These are phyloP conservation scores for Oreohelix idahoensis DNA, from an alignment of 1,140 invertebrate species.

Conservation along the genomic window DNA sequence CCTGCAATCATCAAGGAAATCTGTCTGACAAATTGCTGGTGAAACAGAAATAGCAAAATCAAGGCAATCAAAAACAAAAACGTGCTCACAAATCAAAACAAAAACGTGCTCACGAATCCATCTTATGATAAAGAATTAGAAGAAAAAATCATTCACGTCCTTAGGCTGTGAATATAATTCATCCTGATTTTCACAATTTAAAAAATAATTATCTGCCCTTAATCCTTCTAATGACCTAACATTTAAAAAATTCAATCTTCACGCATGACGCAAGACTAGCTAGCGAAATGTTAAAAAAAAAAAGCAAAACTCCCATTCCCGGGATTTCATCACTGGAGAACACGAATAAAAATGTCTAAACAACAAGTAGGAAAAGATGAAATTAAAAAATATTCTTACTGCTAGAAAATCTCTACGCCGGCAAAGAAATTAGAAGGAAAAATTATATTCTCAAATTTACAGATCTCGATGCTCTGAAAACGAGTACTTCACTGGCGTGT, in stretches of 20 bases:
- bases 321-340: neutral
- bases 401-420: neutral
- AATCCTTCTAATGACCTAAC: neutral
- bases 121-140: neutral
- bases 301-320: neutral
- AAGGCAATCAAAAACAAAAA: too few species aligned
- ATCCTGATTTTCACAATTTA: neutral
- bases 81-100: neutral
- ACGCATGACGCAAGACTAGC: neutral
- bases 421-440: neutral
- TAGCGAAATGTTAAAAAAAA: too few species aligned
- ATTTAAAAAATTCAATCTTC: neutral
- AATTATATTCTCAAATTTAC: neutral
- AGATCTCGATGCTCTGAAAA: neutral
- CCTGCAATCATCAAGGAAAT: too few species aligned
- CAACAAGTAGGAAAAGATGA: neutral
- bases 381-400: too few species aligned
- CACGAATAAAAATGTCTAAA: neutral
- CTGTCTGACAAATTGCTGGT: too few species aligned
- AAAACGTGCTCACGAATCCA: neutral
- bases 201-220: neutral
- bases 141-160: neutral
- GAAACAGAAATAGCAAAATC: too few species aligned
- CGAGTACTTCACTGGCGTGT: neutral
- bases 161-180: neutral